phyloP scores from a whole-genome alignment of 2,888 invertebrate species.

The Synergus umbraculus region DNA sequence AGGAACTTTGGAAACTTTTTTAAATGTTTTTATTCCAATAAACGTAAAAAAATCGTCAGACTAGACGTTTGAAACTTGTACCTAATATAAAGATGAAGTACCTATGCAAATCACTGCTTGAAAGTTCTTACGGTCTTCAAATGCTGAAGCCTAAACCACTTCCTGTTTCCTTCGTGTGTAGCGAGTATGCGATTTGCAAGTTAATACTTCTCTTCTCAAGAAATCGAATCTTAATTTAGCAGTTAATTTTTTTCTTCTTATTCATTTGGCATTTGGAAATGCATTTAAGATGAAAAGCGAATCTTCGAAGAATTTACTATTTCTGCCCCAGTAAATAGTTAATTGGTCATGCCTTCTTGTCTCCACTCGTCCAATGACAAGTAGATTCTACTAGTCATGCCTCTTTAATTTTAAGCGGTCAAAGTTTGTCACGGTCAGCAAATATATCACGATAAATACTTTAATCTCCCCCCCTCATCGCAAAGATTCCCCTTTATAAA shows the following conservation, averaged over 20 bases:
- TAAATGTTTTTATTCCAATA: no score
- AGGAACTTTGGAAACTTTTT: no score
- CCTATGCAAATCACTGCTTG: conserved; percentile 20
- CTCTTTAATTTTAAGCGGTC: conserved; percentile 32
- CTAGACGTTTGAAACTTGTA: no score
- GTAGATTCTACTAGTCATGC: conserved; percentile 33
- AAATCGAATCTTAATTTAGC: not conserved
- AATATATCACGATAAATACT: conserved; percentile 23
- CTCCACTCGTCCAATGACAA: conserved; percentile 30
- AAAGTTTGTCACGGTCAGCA: conserved; percentile 14
- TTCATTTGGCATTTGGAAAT: not conserved
- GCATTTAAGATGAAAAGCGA: not conserved
- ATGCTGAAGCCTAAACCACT: conserved; percentile 14
- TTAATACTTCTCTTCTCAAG: conserved; percentile 22
- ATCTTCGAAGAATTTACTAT: conserved; percentile 23
- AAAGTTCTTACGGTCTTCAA: conserved; percentile 8
- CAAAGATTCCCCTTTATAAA: not conserved
- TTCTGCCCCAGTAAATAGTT: conserved; percentile 30
- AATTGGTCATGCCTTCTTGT: conserved; percentile 28
- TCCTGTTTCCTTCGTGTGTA: conserved; percentile 18
- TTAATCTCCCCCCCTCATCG: not conserved
- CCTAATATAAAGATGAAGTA: not conserved
- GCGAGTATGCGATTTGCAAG: conserved; percentile 10
- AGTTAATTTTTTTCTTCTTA: not conserved
- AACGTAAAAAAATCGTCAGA: no score